A percentile compares a stretch with the other conserved stretches of the same genome.
phyloP scores from a whole-genome alignment of 2,113 vertebrate species.

The Aplodontia rufa region DNA sequence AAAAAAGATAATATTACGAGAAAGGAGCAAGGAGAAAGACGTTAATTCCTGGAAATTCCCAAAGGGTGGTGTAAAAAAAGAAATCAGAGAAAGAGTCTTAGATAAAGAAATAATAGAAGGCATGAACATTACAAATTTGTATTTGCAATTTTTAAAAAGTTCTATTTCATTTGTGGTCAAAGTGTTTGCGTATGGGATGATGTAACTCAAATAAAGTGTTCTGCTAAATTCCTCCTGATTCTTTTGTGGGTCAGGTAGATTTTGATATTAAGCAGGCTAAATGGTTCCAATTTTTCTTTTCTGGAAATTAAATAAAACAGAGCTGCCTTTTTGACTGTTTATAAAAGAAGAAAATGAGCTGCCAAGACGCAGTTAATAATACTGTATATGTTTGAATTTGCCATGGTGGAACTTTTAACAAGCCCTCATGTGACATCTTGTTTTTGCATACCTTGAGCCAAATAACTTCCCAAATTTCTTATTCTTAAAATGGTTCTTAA shows the following conservation, averaged over 20 bases:
- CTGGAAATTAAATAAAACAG: conserved; percentile 76
- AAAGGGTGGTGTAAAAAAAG: neutral
- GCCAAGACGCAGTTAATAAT: conserved; percentile 73
- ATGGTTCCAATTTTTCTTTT: conserved; percentile 74
- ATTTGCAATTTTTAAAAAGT: neutral
- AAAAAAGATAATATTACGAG: neutral
- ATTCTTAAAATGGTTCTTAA: conserved; percentile 53
- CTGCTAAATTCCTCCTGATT: conserved; percentile 41
- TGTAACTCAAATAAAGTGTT: conserved; percentile 54
- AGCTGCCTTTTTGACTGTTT: conserved; percentile 69
- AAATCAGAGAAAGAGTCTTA: neutral
- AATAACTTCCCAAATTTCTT: conserved; percentile 58
- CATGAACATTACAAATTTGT: neutral
- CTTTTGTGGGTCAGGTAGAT: conserved; percentile 34
- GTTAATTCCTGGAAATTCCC: neutral
- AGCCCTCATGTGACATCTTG: conserved; percentile 24
- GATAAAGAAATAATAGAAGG: neutral
- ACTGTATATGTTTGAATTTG: conserved; percentile 67
- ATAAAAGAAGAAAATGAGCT: conserved; percentile 72
- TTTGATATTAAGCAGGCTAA: conserved; percentile 74
- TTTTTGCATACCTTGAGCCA: conserved; percentile 39
- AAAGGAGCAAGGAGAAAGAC: neutral
- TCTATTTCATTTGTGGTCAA: conserved; percentile 1
- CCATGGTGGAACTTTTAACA: conserved; percentile 61
- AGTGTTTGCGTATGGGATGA: neutral